Conservation (phyloP, 2,797 vertebrate genomes). For the Karalla daura region DNA sequence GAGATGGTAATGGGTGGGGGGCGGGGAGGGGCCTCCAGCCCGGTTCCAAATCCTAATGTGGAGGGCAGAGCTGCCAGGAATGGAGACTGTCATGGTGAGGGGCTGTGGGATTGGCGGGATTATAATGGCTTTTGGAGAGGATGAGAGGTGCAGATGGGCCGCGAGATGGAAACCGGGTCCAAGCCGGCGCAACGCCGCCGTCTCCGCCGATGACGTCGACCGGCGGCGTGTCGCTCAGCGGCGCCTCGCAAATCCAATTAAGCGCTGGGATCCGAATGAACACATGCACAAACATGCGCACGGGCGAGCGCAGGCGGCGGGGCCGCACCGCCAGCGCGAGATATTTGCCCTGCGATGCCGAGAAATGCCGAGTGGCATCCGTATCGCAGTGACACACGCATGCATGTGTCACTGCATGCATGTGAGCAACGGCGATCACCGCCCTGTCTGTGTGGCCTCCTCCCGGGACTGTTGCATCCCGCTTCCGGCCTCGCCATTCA, state of each 20-base stretch:
- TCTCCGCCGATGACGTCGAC: conserved; percentile 39
- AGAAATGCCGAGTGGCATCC: conserved; percentile 32
- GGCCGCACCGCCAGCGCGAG: conserved; percentile 39
- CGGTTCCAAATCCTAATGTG: conserved; percentile 58
- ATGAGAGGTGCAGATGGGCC: conserved; percentile 69
- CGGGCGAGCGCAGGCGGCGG: conserved; percentile 23
- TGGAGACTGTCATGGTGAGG: conserved; percentile 48
- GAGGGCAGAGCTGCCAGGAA: conserved; percentile 58
- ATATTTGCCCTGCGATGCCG: conserved; percentile 41
- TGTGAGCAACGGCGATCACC: too few species aligned
- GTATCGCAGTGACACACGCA: too few species aligned
- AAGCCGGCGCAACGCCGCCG: conserved; percentile 34
- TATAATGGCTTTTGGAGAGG: conserved; percentile 63
- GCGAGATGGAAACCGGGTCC: conserved; percentile 52
- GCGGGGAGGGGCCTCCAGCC: conserved; percentile 38
- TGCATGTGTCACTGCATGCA: too few species aligned
- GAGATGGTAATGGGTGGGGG: conserved; percentile 46
- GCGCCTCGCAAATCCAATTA: conserved; percentile 67
- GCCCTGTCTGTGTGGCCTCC: conserved; percentile 12
- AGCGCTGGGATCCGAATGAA: conserved; percentile 56
- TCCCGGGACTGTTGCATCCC: conserved; percentile 6
- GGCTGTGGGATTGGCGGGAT: conserved; percentile 61
- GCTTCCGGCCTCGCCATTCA: conserved; percentile 26
- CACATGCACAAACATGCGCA: conserved; percentile 41
- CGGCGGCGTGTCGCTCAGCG: conserved; percentile 46